A percentile compares a stretch with the other conserved stretches of the same genome.
These are phyloP conservation scores for Eumerus sabulonum DNA, from an alignment of 2,888 invertebrate genomes.

Conservation along the genomic window DNA sequence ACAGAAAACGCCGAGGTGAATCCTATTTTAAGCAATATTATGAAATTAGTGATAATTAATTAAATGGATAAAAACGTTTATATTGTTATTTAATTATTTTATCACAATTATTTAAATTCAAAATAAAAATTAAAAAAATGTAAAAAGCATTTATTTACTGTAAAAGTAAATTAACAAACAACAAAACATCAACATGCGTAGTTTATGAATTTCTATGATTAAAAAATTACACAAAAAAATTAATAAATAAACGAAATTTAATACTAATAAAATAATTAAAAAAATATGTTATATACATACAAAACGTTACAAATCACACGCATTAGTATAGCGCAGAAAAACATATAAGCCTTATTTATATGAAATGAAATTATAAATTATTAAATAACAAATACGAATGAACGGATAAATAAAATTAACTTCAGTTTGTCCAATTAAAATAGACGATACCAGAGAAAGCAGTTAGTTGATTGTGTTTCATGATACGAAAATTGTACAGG, in stretches of 20 bases:
- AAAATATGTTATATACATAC: conserved; percentile 34
- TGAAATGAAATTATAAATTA: background rate
- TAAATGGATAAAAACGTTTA: conserved; percentile 10
- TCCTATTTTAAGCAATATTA: conserved; percentile 67
- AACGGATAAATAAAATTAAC: background rate
- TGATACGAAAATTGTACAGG: conserved; percentile 63
- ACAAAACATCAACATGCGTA: conserved; percentile 51
- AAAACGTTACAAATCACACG: conserved; percentile 56
- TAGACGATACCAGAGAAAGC: conserved; percentile 21
- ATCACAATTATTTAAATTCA: conserved; percentile 36
- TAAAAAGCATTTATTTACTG: conserved; percentile 66
- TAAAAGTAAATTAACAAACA: conserved; percentile 52
- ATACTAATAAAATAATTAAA: conserved; percentile 16
- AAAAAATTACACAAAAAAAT: conserved; percentile 35
- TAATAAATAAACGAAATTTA: conserved; percentile 21
- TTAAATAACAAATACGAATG: background rate
- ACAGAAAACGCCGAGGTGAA: conserved; percentile 48
- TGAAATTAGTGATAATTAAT: conserved; percentile 59
- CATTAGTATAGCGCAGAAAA: conserved; percentile 57
- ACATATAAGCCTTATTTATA: conserved; percentile 63
- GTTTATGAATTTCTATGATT: conserved; percentile 65
- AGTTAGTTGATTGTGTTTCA: conserved; percentile 15
- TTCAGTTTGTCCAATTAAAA: conserved; percentile 48
- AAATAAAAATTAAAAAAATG: conserved; percentile 43
- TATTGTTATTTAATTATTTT: background rate